Evolutionary conservation across 2,113 vertebrate genomes (phyloP).

Genomic region (Prionailurus viverrinus): DNA sequence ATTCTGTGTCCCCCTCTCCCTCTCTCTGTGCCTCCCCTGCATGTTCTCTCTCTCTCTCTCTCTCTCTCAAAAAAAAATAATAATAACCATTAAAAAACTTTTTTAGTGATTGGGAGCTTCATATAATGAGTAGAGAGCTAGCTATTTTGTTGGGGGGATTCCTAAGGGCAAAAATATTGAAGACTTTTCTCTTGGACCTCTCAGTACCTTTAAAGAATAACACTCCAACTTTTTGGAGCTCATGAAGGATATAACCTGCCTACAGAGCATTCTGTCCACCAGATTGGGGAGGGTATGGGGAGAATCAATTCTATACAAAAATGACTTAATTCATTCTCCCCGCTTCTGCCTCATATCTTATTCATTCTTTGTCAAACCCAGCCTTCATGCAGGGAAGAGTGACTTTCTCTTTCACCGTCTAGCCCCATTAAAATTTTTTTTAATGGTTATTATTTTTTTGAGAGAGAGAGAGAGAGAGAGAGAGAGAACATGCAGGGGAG

Average conservation of each 20-base stretch:
- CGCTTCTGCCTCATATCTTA: neutral
- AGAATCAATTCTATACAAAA: neutral
- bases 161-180: neutral
- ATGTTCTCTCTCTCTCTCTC: too few relatives aligned
- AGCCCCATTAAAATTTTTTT: neutral
- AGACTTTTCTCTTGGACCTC: neutral
- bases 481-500: too few relatives aligned
- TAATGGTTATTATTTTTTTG: too few relatives aligned
- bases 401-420: neutral
- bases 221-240: neutral
- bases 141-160: neutral
- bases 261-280: neutral
- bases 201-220: constrained; percentile 23
- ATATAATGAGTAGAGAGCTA: neutral
- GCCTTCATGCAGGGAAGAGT: neutral
- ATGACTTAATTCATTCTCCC: neutral
- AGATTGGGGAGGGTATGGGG: neutral
- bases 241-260: neutral
- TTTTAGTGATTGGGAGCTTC: neutral
- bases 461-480: too few relatives aligned
- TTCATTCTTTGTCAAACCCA: constrained; percentile 12
- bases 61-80: too few relatives aligned
- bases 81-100: too few relatives aligned
- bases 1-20: too few relatives aligned
- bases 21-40: too few relatives aligned